Base-by-base conservation (phyloP, 2,888 invertebrate species). In the Napeogenes inachia region DNA sequence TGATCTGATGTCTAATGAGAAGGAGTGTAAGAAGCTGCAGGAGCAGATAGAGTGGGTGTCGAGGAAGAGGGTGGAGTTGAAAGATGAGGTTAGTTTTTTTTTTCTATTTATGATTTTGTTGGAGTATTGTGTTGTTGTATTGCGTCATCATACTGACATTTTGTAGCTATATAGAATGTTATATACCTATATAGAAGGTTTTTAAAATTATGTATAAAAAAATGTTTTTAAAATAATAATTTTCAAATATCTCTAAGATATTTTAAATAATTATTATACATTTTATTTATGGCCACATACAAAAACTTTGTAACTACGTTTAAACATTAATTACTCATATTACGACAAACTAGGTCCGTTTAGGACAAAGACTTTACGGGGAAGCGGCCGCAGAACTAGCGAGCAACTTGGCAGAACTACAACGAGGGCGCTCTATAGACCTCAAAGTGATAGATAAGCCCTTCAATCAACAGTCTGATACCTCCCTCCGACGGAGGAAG, bases 21-120 rank as follows among this genome's bases (percentile, higher is more conserved):
- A 76, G 65, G 89, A 90, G 59, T 89, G 89, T 71, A 84, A 80
- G 74, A 82, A 80, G 60, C 76, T 90, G 8, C 90, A 90, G 69
- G 86, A 87, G 45, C 88, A 88, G 74, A 90, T 90, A 38, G 89
- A 89, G 69, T 89, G 89, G 88, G 87, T 89, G 53, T 87, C 88
- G 32, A 73, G 79, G 30, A 72, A 84, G 50, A 73, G 90, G 1
- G 89, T 84, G 0, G 89, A 89, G 65, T 71, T 90, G 0, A 79
- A 80, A 54, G 87, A 84, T 35, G 88, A 90, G 85, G 90, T 89
- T 61, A 62, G n/a, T 30, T 21, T 21, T 21, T 21, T 21, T 21
- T 21, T 21, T 21, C 21, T 21, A 21, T 21, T 21, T 21, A 21
- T 21, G 21, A 21, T 21, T 21, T 21, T 21, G 21, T 21, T 21